Conservation (phyloP, 2,888 invertebrate species). For the Agrochola circellaris region DNA sequence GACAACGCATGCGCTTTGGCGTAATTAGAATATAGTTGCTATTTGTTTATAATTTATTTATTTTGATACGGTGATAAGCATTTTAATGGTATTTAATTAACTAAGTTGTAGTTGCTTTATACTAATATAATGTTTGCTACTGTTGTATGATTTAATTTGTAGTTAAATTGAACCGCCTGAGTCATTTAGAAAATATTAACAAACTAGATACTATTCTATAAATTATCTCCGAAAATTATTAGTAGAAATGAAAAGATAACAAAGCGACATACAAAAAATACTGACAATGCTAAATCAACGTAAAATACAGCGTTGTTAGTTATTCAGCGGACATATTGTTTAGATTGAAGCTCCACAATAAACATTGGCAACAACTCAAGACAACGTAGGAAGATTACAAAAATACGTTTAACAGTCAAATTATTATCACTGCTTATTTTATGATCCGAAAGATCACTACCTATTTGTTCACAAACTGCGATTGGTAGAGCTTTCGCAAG, state of each 20-base stretch:
- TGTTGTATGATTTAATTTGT: not conserved
- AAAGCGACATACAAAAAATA: not conserved
- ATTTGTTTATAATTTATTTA: conserved; percentile 45
- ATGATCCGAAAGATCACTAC: not conserved
- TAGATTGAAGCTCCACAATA: conserved; percentile 30
- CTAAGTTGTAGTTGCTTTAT: not conserved
- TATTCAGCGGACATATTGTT: conserved; percentile 42
- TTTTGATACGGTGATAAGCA: conserved; percentile 15
- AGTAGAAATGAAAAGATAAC: not conserved
- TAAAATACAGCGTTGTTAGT: conserved; percentile 37
- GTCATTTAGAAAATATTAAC: not conserved
- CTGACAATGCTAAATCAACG: conserved; percentile 18
- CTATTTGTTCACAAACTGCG: not conserved
- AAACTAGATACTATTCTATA: not conserved
- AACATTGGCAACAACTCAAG: conserved; percentile 34
- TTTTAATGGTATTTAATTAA: conserved; percentile 15
- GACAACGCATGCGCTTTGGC: conserved; percentile 51
- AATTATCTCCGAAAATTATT: not conserved
- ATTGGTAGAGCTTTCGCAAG: not conserved
- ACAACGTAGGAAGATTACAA: conserved; percentile 37
- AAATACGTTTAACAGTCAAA: conserved; percentile 33
- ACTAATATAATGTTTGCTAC: not conserved
- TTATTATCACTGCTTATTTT: conserved; percentile 23
- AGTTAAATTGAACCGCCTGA: not conserved
- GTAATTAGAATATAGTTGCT: conserved; percentile 41